A percentile compares a stretch with the other conserved stretches of the same genome.
These are phyloP conservation scores for Lontra canadensis DNA, from an alignment of 2,113 vertebrate species.

Conservation along the genomic window DNA sequence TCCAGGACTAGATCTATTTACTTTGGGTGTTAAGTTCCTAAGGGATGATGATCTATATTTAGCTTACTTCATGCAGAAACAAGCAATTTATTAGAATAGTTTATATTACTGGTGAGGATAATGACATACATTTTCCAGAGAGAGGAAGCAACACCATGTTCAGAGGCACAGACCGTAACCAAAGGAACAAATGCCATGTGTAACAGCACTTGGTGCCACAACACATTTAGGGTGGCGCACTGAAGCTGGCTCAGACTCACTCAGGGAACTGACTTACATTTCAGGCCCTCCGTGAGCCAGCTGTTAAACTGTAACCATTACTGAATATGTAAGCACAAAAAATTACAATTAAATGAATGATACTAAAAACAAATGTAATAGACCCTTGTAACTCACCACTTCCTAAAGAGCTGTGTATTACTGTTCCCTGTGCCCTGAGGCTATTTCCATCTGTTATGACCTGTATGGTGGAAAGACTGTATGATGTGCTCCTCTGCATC, in stretches of 20 bases:
- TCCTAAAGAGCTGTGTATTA: background rate
- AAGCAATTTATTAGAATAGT: slow-evolving; percentile 14
- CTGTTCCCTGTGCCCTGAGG: background rate
- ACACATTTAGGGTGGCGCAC: accelerated
- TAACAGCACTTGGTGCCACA: background rate
- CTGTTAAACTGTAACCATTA: background rate
- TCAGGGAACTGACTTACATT: background rate
- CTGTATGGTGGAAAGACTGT: background rate
- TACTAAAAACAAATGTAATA: slow-evolving; percentile 35
- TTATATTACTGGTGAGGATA: background rate
- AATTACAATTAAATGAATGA: slow-evolving; percentile 20
- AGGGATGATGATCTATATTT: background rate
- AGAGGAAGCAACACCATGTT: background rate
- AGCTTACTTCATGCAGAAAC: background rate
- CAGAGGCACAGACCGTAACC: background rate
- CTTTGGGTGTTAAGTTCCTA: background rate
- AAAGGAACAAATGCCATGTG: background rate
- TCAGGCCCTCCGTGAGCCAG: background rate
- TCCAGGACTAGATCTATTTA: background rate
- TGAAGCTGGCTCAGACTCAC: background rate
- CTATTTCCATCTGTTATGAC: background rate
- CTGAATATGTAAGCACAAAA: slow-evolving; percentile 1
- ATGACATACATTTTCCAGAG: background rate
- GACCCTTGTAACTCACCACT: background rate
- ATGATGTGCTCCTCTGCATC: accelerated